A percentile compares a stretch with the other conserved stretches of the same genome.
These are phyloP conservation scores for Sakesphorus luctuosus DNA, from an alignment of 2,113 vertebrate species.

Conservation along the genomic window DNA sequence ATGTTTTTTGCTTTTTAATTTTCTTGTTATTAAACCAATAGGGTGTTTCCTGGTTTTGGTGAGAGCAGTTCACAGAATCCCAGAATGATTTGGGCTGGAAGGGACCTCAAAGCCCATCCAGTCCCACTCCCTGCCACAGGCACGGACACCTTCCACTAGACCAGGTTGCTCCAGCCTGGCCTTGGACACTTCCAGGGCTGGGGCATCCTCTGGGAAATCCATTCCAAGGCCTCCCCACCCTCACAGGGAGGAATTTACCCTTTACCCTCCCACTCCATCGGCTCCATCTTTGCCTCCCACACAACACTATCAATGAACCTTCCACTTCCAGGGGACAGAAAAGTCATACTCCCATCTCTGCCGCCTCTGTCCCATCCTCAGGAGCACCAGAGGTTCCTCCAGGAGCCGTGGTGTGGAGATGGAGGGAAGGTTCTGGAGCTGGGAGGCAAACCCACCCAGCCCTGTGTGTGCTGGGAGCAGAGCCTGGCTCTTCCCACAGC, in stretches of 20 bases:
- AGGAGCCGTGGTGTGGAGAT: background rate
- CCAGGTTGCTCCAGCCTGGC: background rate
- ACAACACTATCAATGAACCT: background rate
- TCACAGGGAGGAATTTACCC: background rate
- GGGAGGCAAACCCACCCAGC: background rate
- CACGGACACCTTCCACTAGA: accelerated
- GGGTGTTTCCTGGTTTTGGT: background rate
- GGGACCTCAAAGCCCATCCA: background rate
- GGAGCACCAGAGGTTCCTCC: accelerated
- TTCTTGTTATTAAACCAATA: background rate
- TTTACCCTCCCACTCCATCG: accelerated
- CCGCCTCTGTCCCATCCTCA: background rate
- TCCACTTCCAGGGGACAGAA: background rate
- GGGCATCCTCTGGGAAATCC: background rate
- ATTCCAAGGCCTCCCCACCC: accelerated
- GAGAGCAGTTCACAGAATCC: background rate
- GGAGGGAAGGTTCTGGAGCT: slow-evolving; percentile 4
- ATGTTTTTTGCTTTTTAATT: background rate
- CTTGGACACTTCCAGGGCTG: background rate
- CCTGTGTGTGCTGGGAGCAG: background rate
- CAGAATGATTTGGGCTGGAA: background rate
- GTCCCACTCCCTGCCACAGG: background rate
- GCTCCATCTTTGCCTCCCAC: background rate
- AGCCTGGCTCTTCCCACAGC: background rate
- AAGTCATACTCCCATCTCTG: background rate